phyloP scores from a whole-genome alignment of 2,888 invertebrate genomes.

The Oscheius sp. region DNA sequence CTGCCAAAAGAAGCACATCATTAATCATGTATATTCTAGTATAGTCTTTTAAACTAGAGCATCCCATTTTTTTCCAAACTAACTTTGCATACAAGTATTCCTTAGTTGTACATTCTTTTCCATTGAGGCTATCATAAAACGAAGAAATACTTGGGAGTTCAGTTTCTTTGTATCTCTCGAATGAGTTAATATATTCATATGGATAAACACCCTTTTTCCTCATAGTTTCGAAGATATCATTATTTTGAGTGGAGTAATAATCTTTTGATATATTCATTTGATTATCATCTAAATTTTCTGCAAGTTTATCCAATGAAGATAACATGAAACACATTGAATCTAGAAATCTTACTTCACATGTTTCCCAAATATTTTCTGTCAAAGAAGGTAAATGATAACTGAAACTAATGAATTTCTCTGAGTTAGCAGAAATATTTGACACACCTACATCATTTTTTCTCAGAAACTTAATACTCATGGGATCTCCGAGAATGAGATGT shows the following conservation, averaged over 20 bases:
- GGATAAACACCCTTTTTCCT: constrained; percentile 63
- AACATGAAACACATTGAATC: constrained; percentile 45
- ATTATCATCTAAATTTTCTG: constrained; percentile 42
- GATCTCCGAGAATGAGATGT: constrained; percentile 32
- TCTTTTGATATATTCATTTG: constrained; percentile 27
- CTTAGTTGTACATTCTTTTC: constrained; percentile 28
- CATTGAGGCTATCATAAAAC: constrained; percentile 46
- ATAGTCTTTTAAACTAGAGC: constrained; percentile 35
- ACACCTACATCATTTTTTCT: constrained; percentile 28
- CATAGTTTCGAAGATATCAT: constrained; percentile 17
- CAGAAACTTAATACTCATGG: constrained; percentile 5
- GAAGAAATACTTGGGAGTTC: constrained; percentile 39
- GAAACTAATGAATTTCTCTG: constrained; percentile 43
- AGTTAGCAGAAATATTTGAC: constrained; percentile 31
- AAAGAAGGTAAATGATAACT: constrained; percentile 31
- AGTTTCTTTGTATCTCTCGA: constrained; percentile 52
- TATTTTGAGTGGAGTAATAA: constrained; percentile 27
- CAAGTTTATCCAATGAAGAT: constrained; percentile 38
- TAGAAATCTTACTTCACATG: constrained; percentile 49
- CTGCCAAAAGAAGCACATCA: not conserved
- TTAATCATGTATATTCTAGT: constrained; percentile 41
- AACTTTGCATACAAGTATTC: constrained; percentile 51
- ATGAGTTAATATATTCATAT: constrained; percentile 64
- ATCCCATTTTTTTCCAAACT: constrained; percentile 33
- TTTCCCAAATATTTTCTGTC: too few species aligned